Conservation (phyloP, 2,888 invertebrate species). For the Euplagia quadripunctaria region DNA sequence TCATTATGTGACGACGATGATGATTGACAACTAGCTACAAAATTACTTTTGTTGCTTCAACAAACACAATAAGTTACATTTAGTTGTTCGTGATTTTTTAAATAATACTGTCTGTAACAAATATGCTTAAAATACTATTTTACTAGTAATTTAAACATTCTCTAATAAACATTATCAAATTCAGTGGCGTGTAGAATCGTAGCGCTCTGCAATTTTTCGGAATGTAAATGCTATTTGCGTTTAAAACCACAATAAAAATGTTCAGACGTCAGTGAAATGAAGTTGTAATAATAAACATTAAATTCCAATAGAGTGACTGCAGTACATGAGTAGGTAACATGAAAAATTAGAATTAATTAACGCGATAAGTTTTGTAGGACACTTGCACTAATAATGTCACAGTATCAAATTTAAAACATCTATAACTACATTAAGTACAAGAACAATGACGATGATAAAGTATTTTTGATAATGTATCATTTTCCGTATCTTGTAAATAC, state of each 20-base stretch:
- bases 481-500: neutral
- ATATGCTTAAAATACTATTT: neutral
- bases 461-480: neutral
- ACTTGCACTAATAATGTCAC: neutral
- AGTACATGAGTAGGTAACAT: neutral
- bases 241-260: constrained; percentile 15
- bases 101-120: no score
- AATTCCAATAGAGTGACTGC: neutral
- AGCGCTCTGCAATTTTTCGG: neutral
- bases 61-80: neutral
- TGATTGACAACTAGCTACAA: constrained; percentile 16
- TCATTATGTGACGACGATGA: constrained; percentile 6
- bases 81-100: neutral
- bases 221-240: neutral
- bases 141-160: neutral
- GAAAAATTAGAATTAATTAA: neutral
- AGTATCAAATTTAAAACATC: neutral
- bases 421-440: neutral
- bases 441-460: neutral
- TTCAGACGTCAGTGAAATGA: constrained; percentile 15
- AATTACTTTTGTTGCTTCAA: constrained; percentile 12
- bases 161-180: neutral
- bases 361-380: neutral
- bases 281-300: constrained; percentile 25
- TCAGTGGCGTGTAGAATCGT: neutral